Evolutionary conservation across 1,140 invertebrate genomes (phyloP).

Genomic region (Archegozetes longisetosus): DNA sequence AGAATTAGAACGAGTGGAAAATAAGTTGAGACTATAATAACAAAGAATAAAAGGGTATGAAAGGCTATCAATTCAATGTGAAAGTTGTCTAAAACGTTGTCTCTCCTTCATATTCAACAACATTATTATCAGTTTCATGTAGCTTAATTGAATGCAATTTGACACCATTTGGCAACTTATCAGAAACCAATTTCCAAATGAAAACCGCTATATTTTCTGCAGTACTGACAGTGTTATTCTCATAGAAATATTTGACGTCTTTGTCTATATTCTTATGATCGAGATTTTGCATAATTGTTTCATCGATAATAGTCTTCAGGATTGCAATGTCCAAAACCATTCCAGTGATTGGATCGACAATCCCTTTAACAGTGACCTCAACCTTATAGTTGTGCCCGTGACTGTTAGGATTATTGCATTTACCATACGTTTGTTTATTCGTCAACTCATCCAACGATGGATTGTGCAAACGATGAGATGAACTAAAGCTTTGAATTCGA

Average conservation of each 20-base stretch:
- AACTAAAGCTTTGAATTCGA: conserved; percentile 37
- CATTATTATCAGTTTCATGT: conserved; percentile 92
- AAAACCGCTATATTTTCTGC: conserved; percentile 86
- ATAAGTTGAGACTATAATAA: too few relatives aligned
- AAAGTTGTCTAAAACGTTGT: too few relatives aligned
- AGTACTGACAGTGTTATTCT: conserved; percentile 50
- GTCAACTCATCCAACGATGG: conserved; percentile 50
- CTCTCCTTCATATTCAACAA: conserved; percentile 60
- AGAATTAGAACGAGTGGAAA: too few relatives aligned
- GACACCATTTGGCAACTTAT: conserved; percentile 46
- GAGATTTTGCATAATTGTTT: conserved; percentile 56
- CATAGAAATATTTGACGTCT: conserved; percentile 75
- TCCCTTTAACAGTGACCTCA: conserved; percentile 72
- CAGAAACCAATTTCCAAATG: conserved; percentile 64
- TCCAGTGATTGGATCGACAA: conserved; percentile 64
- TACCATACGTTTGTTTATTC: conserved; percentile 70
- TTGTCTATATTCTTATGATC: conserved; percentile 94
- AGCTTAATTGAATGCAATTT: conserved; percentile 81
- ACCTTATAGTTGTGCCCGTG: conserved; percentile 97
- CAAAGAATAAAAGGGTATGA: too few relatives aligned
- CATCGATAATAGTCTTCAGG: conserved; percentile 59
- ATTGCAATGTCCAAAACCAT: conserved; percentile 92
- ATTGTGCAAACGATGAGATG: conserved; percentile 40
- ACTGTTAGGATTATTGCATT: conserved; percentile 89
- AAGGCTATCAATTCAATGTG: too few relatives aligned